Conservation (phyloP, 2,888 invertebrate genomes). For the Stenotaenia linearis region DNA sequence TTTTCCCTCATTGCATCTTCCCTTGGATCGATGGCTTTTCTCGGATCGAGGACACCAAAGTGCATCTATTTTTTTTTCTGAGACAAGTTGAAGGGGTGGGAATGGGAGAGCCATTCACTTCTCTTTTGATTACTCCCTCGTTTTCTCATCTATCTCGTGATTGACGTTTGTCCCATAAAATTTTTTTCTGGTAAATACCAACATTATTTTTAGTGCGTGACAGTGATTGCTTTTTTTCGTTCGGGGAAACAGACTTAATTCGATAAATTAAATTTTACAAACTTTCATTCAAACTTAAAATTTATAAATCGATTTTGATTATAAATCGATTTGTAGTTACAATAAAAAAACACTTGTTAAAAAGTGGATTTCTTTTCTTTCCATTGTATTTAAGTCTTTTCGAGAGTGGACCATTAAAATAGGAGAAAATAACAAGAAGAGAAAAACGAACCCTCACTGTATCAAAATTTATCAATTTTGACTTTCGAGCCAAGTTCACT, state of each 20-base stretch:
- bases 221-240: background rate
- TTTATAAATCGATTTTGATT: no score
- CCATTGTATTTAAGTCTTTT: background rate
- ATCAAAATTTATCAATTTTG: background rate
- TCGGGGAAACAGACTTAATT: background rate
- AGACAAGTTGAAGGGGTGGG: background rate
- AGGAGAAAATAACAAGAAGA: background rate
- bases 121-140: background rate
- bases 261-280: no score
- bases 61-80: background rate
- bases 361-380: no score
- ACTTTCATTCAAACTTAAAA: no score
- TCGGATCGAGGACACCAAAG: constrained; percentile 3
- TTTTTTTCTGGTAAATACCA: background rate
- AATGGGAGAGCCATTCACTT: no score
- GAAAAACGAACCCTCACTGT: background rate
- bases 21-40: background rate
- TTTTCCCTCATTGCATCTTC: background rate
- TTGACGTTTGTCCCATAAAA: background rate
- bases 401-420: background rate
- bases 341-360: no score
- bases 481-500: background rate
- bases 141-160: background rate
- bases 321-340: no score
- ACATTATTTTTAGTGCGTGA: background rate